Evolutionary conservation across 2,888 invertebrate species (phyloP).

Genomic region (Stomorhina lunata): DNA sequence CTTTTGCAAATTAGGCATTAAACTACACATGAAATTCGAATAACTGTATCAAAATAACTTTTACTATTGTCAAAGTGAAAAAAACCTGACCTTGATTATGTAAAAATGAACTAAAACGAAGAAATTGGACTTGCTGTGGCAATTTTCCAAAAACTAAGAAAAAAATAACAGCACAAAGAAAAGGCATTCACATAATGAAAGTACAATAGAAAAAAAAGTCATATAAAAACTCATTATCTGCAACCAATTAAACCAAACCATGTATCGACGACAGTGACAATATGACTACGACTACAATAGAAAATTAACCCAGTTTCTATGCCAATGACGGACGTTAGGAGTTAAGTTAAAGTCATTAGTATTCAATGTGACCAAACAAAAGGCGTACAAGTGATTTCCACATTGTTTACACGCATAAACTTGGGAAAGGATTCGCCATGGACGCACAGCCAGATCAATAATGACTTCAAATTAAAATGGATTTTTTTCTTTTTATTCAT

Average conservation of each 20-base stretch:
- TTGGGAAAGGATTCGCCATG: slow-evolving; percentile 72
- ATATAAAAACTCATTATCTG: slow-evolving; percentile 41
- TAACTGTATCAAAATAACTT: neutral
- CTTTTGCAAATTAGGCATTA: slow-evolving; percentile 11
- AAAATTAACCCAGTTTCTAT: slow-evolving; percentile 17
- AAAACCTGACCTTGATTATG: slow-evolving; percentile 39
- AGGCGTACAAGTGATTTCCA: slow-evolving; percentile 72
- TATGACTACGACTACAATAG: slow-evolving; percentile 27
- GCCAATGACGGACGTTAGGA: neutral
- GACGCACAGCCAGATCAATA: slow-evolving; percentile 72
- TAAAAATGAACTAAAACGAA: slow-evolving; percentile 22
- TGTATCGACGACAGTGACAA: slow-evolving; percentile 10
- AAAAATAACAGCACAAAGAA: neutral
- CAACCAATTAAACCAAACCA: slow-evolving; percentile 41
- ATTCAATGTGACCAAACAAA: slow-evolving; percentile 57
- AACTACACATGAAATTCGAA: neutral
- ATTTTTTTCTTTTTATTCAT: neutral
- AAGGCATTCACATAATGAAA: neutral
- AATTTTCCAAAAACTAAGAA: slow-evolving; percentile 32
- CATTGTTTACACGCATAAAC: slow-evolving; percentile 77
- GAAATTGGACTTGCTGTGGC: neutral
- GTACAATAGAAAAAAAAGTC: neutral
- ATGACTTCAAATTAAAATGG: slow-evolving; percentile 68
- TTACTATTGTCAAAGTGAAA: neutral
- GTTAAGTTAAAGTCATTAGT: slow-evolving; percentile 59